phyloP scores from a whole-genome alignment of 2,888 invertebrate genomes.

The Anagyrus pseudococci region DNA sequence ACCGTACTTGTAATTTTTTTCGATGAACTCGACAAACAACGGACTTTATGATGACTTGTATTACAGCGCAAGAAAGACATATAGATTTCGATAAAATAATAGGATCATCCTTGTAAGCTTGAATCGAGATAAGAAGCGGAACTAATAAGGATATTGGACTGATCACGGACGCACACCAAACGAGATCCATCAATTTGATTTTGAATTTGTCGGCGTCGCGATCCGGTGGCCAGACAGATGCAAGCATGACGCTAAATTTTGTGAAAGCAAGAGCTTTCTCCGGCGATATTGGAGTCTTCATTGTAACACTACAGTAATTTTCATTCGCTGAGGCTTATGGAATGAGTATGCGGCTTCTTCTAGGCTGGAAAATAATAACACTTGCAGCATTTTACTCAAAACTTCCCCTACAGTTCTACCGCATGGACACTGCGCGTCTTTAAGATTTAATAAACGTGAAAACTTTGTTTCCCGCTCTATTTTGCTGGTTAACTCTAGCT shows the following conservation, averaged over 20 bases:
- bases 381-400: not conserved
- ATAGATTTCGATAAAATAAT: conserved; percentile 38
- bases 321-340: not conserved
- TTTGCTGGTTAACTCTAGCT: not conserved
- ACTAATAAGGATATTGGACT: conserved; percentile 29
- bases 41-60: conserved; percentile 25
- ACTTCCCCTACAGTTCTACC: not conserved
- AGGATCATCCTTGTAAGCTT: conserved; percentile 27
- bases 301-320: not conserved
- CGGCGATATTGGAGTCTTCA: not conserved
- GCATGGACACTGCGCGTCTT: not conserved
- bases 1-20: conserved; percentile 35
- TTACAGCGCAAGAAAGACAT: conserved; percentile 29
- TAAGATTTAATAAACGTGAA: not conserved
- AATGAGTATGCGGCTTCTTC: not conserved
- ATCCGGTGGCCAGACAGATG: conserved; percentile 18
- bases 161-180: conserved; percentile 28
- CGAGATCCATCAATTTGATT: conserved; percentile 22
- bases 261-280: conserved; percentile 21
- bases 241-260: conserved; percentile 16
- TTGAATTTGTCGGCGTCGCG: conserved; percentile 4
- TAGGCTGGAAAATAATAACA: not conserved
- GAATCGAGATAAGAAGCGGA: conserved; percentile 27
- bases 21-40: conserved; percentile 32
- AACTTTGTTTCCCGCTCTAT: not conserved